Base-by-base conservation (phyloP, 2,888 invertebrate species). In the Brachylomia viminalis region DNA sequence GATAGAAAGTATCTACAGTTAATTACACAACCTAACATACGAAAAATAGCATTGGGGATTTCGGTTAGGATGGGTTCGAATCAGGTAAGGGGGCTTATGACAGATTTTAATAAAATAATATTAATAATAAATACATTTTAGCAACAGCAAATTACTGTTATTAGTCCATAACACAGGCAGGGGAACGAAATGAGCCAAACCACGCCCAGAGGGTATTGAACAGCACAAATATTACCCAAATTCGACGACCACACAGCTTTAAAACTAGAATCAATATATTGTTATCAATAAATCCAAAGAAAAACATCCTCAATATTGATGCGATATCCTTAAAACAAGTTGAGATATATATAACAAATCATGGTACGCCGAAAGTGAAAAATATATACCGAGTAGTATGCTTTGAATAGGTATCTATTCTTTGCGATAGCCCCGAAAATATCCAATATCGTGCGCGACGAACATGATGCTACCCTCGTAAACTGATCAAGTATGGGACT, bases 81-180 rank as follows among this genome's bases (percentile, higher is more conserved):
- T 42, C 13, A 74, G 17, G 20, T 33, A 59, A 17, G 49, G 49
- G 58, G 15, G 15, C 23, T 30, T n/a, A 54, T 30, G 38, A 47
- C 27, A n/a, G 1, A 70, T 59, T 49, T 30, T 13, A 56, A n/a
- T 42, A 47, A 71, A 10, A 56, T 7, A 42, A 79, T 30, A 52
- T 58, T 68, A 65, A 66, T 49, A 74, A 47, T 64, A 76, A 70
- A 80, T 33, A 62, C 5, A 62, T n/a, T 70, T 67, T 47, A 52
- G 56, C 13, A 71, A 67, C 72, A 65, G 33, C 58, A 15, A 77
- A 76, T 75, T 80, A 80, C 72, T 75, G 84, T 79, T 84, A 84
- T 79, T 84, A 84, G 17, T 1, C 20, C 23, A 75, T 82, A 68
- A 77, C 64, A 17, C 42, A 27, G 27, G 56, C 67, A 68, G 33